Evolutionary conservation across 2,888 invertebrate species (phyloP), one percentile per base, ranked within the genome.

Genomic region (Amiota mariae): DNA sequence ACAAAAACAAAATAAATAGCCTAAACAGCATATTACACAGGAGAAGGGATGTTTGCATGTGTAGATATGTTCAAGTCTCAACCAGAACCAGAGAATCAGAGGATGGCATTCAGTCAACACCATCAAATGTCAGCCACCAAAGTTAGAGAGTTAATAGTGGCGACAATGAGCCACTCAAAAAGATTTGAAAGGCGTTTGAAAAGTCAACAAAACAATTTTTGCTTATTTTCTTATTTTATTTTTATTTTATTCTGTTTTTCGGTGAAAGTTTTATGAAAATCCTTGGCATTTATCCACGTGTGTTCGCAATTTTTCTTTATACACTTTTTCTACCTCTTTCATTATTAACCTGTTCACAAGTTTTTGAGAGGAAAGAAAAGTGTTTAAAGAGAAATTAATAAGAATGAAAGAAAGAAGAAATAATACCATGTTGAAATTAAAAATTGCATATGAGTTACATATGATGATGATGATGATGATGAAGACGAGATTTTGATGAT

Each of bases 121-220:
- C 24, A 36, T 54, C 13, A 15, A 54, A 54, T 13, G 15, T 54
- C 6, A 54, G 54, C 46, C 46, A 46, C n/a, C 13, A 56, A 56
- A 56, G n/a, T 70, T 54, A 15, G 20, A n/a, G 68, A 71, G 59
- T 11, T 63, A 73, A 72, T 24, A 76, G 67, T 59, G 20, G 24
- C n/a, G 8, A 24, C 18, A 63, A 15, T 13, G 36, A 48, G 18
- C 56, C 54, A 15, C 8, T 57, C 47, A 67, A n/a, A 48, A 56
- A 54, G 54, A 48, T 47, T 61, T 12, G n/a, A n/a, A 54, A 72
- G 47, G 49, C 64, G 64, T 70, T 57, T 68, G 70, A 63, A 63
- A 48, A 59, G 70, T 59, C 48, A 24, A 66, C 46, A 68, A 56
- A 49, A 57, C 49, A 66, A 51, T 59, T 54, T 61, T 68, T 48